Conservation (phyloP, 92 coral and sea anemone species). For the Chrysogorgia sp. region DNA sequence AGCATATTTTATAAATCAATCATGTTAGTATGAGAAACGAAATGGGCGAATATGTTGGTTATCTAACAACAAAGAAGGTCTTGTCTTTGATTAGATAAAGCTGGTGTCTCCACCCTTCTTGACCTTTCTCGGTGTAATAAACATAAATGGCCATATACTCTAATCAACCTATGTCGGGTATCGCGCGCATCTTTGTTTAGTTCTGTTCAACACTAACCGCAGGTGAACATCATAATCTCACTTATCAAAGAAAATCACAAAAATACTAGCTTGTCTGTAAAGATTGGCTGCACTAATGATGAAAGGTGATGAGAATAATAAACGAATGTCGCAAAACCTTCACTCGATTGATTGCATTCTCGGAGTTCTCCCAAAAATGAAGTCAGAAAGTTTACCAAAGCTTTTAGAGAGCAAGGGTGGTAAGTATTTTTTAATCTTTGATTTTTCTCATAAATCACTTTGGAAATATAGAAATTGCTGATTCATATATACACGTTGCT, state of each 20-base stretch:
- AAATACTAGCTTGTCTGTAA: neutral
- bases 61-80: neutral
- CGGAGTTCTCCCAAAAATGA: neutral
- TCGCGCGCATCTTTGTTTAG: too few species aligned
- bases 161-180: too few species aligned
- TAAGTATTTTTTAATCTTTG: neutral
- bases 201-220: too few species aligned
- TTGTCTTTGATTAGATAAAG: neutral
- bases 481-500: neutral
- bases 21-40: neutral
- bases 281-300: neutral
- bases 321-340: neutral
- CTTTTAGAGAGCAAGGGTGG: neutral
- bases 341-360: constrained; percentile 4
- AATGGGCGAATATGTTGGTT: constrained; percentile 2
- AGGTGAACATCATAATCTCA: too few species aligned
- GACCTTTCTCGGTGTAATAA: neutral
- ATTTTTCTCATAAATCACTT: neutral
- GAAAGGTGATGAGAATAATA: neutral
- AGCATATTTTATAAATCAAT: neutral
- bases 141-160: neutral
- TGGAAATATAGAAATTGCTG: neutral
- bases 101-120: neutral
- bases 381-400: neutral
- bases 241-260: too few species aligned